phyloP scores from a whole-genome alignment of 2,888 invertebrate species.

The Caenorhabditis wallacei region DNA sequence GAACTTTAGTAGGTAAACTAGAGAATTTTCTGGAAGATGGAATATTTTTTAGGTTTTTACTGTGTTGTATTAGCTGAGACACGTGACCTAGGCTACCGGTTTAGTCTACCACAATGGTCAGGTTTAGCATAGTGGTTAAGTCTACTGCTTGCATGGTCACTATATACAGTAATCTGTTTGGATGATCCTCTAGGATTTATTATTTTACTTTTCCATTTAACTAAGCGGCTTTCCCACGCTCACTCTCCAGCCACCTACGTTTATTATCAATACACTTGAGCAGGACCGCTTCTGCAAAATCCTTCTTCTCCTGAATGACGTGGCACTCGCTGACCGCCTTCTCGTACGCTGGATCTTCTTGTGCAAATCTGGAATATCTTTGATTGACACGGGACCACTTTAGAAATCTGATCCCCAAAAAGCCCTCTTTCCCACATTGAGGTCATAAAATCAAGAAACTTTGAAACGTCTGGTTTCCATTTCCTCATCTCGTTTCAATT shows the following conservation, averaged over 20 bases:
- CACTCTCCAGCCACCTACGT: constrained; percentile 65
- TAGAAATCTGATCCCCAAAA: constrained; percentile 1
- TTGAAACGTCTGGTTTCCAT: neutral
- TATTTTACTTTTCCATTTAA: no score
- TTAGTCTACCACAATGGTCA: no score
- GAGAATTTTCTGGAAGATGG: neutral
- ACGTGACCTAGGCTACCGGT: no score
- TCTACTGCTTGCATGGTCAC: no score
- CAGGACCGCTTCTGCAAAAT: constrained; percentile 77
- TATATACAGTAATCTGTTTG: no score
- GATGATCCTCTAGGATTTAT: no score
- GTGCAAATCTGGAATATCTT: constrained; percentile 68
- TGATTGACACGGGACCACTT: constrained; percentile 23
- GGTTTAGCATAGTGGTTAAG: neutral
- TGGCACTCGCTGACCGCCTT: constrained; percentile 79
- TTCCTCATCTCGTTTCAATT: neutral
- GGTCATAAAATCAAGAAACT: constrained; percentile 47
- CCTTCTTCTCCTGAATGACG: constrained; percentile 67
- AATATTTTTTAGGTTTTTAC: no score
- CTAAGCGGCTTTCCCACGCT: neutral
- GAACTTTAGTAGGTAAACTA: neutral
- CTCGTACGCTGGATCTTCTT: constrained; percentile 76
- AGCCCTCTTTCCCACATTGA: neutral
- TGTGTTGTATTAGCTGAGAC: no score
- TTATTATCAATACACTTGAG: constrained; percentile 80